Base-by-base conservation (phyloP, 2,797 vertebrate genomes). In the Tenualosa ilisha region DNA sequence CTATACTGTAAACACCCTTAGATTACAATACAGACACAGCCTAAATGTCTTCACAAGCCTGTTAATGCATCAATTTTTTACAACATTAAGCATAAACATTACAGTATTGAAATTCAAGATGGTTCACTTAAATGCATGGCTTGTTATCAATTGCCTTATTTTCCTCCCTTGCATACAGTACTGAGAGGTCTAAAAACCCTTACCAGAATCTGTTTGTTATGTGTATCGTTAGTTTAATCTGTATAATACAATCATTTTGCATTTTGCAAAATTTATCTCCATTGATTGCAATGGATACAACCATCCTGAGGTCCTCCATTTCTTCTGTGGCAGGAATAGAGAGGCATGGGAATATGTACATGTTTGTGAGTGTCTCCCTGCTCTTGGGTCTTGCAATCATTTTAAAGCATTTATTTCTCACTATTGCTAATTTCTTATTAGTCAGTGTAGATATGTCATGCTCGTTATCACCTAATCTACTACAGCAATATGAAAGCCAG, bases 281-380 rank as follows among this genome's bases (percentile, higher is more conserved):
- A 95, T 95, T 96, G 94, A 95, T 95, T 94, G 85, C 95, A 96
- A 95, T 95, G 94, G 94, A 94, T 94, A 90, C 89, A 92, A 92
- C 59, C 87, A 86, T 86, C 86, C 90, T 85, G 43, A 86, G 87
- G 86, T 89, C 91, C 90, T 91, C 89, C 90, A 86, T 92, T 63
- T 93, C 91, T 91, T 90, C 91, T 93, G 87, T 91, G 89, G 91
- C 90, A 92, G 92, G 90, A 92, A 88, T 92, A 89, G 89, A 89
- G 90, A 89, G 90, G 89, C 82, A 85, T 91, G 87, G 85, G 82
- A 90, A 85, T 87, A 79, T 86, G 83, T 89, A 82, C 86, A 86
- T 93, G 88, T 92, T 81, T 89, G 84, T 31, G 63, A 68, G 63
- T 13, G 63, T 11, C 12, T 3, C 24, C 24, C 63, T 13, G n/a